Evolutionary conservation across 2,888 invertebrate genomes (phyloP).

Genomic region (Lathronympha strigana): DNA sequence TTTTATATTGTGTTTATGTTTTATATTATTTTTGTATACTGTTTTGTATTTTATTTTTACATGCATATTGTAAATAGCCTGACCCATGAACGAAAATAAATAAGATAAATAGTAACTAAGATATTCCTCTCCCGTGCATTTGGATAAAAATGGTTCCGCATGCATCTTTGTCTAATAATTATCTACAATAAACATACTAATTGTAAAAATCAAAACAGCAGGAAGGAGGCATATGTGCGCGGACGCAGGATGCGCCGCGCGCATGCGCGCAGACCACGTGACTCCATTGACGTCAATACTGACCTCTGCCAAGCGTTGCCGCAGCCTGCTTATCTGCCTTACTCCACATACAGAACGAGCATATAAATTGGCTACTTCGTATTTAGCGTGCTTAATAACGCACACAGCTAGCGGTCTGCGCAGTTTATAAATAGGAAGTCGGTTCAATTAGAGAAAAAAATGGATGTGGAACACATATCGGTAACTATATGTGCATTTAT

Average conservation of each 20-base stretch:
- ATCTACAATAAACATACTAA: background rate
- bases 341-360: slow-evolving; percentile 59
- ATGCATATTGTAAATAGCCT: too few species aligned
- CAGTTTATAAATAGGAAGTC: slow-evolving; percentile 3
- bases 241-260: slow-evolving; percentile 37
- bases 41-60: too few species aligned
- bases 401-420: slow-evolving; percentile 7
- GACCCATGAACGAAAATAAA: too few species aligned
- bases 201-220: slow-evolving; percentile 9
- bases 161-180: too few species aligned
- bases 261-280: slow-evolving; percentile 79
- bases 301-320: slow-evolving; percentile 84
- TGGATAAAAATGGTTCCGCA: too few species aligned
- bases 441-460: background rate
- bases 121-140: too few species aligned
- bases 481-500: too few species aligned
- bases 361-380: slow-evolving; percentile 44
- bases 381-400: slow-evolving; percentile 29
- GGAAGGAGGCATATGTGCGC: slow-evolving; percentile 7
- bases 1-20: too few species aligned
- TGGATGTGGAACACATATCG: background rate
- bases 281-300: slow-evolving; percentile 89
- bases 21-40: too few species aligned
- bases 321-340: slow-evolving; percentile 73
- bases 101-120: too few species aligned